These are phyloP conservation scores for Ceyx margarethae DNA, from an alignment of 2,113 vertebrate genomes.

Conservation along the genomic window DNA sequence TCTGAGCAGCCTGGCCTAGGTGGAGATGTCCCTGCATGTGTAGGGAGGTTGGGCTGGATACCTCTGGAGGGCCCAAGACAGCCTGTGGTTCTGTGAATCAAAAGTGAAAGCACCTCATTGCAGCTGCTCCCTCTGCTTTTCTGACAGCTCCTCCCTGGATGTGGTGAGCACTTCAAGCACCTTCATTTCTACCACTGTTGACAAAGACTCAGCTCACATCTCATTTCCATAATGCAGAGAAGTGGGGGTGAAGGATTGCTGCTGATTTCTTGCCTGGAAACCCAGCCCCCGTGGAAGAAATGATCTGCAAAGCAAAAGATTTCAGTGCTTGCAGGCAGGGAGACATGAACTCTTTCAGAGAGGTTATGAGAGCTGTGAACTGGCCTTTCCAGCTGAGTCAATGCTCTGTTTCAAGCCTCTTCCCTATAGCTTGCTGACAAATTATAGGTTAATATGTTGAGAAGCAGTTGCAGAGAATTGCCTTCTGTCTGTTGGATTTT, in stretches of 20 bases:
- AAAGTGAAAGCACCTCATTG: not conserved
- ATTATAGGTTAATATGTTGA: slow-evolving; percentile 68
- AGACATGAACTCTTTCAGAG: not conserved
- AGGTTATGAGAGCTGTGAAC: slow-evolving; percentile 12
- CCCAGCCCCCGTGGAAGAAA: not conserved
- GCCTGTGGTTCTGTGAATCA: not conserved
- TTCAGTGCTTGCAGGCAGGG: not conserved
- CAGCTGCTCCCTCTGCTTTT: fast-evolving
- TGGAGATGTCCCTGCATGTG: too few species aligned
- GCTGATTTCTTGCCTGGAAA: not conserved
- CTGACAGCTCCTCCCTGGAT: not conserved
- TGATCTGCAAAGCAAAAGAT: not conserved
- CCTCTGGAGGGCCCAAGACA: too few species aligned
- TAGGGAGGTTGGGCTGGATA: too few species aligned
- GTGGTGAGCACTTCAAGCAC: not conserved
- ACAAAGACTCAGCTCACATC: not conserved
- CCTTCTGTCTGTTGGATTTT: slow-evolving; percentile 57
- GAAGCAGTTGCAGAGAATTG: slow-evolving; percentile 56
- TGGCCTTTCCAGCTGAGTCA: slow-evolving; percentile 18
- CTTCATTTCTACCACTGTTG: not conserved
- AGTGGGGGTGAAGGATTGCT: not conserved
- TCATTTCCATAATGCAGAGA: not conserved
- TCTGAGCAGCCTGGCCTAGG: too few species aligned
- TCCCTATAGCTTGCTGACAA: slow-evolving; percentile 30
- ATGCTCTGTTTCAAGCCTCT: slow-evolving; percentile 16